These are phyloP conservation scores for Mormyrops boulengeri DNA, from an alignment of 2,797 vertebrate species.

Conservation along the genomic window DNA sequence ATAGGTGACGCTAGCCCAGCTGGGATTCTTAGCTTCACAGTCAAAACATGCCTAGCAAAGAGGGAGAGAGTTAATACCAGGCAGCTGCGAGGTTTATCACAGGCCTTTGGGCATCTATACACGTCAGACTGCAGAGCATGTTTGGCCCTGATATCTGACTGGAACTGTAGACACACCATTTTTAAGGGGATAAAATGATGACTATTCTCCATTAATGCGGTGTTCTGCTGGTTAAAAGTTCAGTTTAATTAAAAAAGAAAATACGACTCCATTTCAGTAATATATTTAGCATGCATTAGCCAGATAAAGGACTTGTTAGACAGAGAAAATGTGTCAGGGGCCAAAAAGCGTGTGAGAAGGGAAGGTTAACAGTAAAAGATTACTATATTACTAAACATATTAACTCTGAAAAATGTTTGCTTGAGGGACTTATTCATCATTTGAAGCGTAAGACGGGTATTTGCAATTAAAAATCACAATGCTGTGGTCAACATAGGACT, in stretches of 20 bases:
- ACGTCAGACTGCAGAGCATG: background rate
- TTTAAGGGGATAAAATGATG: background rate
- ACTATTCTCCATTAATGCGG: background rate
- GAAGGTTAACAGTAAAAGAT: background rate
- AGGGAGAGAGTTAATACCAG: conserved; percentile 16
- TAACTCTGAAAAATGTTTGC: background rate
- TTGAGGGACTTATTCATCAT: background rate
- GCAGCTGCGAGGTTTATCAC: background rate
- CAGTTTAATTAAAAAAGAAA: background rate
- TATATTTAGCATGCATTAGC: background rate
- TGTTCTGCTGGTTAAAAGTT: background rate
- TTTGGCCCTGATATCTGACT: background rate
- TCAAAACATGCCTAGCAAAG: conserved; percentile 79
- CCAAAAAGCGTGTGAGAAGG: background rate
- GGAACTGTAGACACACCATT: background rate
- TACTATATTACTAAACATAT: background rate
- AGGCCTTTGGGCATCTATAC: background rate
- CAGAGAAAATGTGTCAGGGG: background rate
- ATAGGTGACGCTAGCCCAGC: conserved; percentile 94
- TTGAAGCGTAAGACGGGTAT: background rate
- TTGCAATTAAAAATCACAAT: background rate
- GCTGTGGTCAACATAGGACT: background rate
- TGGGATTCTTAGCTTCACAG: conserved; percentile 88
- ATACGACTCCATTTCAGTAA: background rate
- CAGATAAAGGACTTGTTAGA: background rate